phyloP scores from a whole-genome alignment of 2,797 vertebrate species.

The Odontamblyopus rebecca region DNA sequence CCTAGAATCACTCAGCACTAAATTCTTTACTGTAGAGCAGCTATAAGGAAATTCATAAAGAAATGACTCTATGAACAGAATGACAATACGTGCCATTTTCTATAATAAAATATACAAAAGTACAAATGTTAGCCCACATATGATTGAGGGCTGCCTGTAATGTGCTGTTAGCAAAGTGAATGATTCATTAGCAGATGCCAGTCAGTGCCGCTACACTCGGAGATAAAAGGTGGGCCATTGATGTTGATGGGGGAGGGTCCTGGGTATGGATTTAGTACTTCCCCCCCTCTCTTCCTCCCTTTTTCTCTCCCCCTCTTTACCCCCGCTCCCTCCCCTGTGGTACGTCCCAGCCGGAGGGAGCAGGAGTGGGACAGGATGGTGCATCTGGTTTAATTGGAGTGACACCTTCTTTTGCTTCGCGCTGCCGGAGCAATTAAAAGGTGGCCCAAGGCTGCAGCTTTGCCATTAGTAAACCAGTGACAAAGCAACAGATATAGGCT shows the following conservation, averaged over 20 bases:
- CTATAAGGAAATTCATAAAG: no score
- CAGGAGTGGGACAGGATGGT: slow-evolving; percentile 52
- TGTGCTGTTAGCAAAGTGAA: slow-evolving; percentile 12
- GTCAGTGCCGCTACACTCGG: slow-evolving; percentile 7
- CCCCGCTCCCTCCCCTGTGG: slow-evolving; percentile 49
- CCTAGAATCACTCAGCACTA: no score
- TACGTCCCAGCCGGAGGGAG: slow-evolving; percentile 51
- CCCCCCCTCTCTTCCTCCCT: slow-evolving; percentile 34
- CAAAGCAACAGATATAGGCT: slow-evolving; percentile 50
- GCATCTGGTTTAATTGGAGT: slow-evolving; percentile 73
- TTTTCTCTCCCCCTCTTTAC: slow-evolving; percentile 52
- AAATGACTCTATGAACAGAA: no score
- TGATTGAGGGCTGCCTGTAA: neutral
- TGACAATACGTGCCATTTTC: neutral
- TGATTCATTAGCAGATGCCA: slow-evolving; percentile 8
- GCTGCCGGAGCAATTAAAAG: slow-evolving; percentile 77
- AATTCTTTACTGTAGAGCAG: no score
- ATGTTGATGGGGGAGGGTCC: slow-evolving; percentile 36
- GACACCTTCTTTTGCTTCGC: slow-evolving; percentile 67
- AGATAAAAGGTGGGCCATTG: slow-evolving; percentile 52
- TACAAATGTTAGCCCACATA: slow-evolving; percentile 13
- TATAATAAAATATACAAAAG: neutral
- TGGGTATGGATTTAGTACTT: slow-evolving; percentile 50
- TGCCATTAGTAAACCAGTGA: slow-evolving; percentile 62
- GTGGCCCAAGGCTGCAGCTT: slow-evolving; percentile 68